Evolutionary conservation across 2,888 invertebrate genomes (phyloP).

Genomic region (Tuberolachnus salignus): DNA sequence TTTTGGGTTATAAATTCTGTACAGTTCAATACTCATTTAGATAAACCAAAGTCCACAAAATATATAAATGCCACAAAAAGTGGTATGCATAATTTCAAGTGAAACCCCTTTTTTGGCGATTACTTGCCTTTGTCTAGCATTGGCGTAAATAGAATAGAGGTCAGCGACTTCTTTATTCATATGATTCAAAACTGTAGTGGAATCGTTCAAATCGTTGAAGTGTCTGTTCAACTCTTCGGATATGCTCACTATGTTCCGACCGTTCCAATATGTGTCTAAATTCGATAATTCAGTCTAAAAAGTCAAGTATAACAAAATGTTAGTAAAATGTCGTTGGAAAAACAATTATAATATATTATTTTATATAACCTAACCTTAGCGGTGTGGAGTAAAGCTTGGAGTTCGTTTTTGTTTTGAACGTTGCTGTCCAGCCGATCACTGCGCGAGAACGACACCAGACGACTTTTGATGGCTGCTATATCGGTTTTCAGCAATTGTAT

Average conservation of each 20-base stretch:
- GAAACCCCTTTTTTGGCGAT: background rate
- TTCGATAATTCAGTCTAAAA: slow-evolving; percentile 50
- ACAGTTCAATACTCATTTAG: too few species aligned
- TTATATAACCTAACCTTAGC: slow-evolving; percentile 23
- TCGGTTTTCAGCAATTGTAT: slow-evolving; percentile 61
- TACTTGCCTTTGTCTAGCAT: slow-evolving; percentile 31
- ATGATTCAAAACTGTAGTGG: slow-evolving; percentile 24
- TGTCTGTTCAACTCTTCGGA: slow-evolving; percentile 43
- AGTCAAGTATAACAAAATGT: background rate
- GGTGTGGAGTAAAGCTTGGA: slow-evolving; percentile 35
- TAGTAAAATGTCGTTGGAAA: too few species aligned
- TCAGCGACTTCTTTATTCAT: slow-evolving; percentile 43
- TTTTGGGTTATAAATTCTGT: too few species aligned
- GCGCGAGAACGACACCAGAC: slow-evolving; percentile 11
- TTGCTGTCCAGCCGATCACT: slow-evolving; percentile 33
- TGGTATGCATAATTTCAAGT: too few species aligned
- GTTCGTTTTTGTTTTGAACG: slow-evolving; percentile 47
- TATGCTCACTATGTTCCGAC: slow-evolving; percentile 35
- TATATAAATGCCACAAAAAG: too few species aligned
- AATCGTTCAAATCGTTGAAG: slow-evolving; percentile 20
- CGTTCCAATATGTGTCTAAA: slow-evolving; percentile 44
- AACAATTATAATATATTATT: too few species aligned
- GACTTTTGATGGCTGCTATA: slow-evolving; percentile 59
- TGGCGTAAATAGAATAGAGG: slow-evolving; percentile 42
- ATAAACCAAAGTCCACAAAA: too few species aligned